Base-by-base conservation (phyloP, 1,140 invertebrate genomes). In the Tyrophagus putrescentiae region DNA sequence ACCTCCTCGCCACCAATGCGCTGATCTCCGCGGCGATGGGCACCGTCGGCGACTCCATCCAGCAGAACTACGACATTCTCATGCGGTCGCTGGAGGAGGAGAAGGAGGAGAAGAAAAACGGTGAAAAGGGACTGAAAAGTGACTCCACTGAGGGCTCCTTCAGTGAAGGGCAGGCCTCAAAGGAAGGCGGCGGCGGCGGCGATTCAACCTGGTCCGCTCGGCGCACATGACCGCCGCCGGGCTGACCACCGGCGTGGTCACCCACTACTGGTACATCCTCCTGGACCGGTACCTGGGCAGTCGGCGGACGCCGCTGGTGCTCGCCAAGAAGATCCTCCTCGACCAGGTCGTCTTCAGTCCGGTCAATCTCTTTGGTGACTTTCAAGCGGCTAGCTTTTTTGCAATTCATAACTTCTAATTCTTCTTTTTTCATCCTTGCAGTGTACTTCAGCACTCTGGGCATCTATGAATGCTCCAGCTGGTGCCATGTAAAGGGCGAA, bases 331-430 rank as follows among this genome's bases (percentile, higher is more conserved):
- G 75, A 81, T 94, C 32, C 36, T 89, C 9, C 70, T 88, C 23
- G 91, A 96, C 73, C 90, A 96, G 73, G 64, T 89, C 33, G 72
- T 94, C 63, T 87, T 86, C 69, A 91, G 87, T 13, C 90, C 90
- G 1, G 69, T 92, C 13, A 64, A 64, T 64, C 31, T 64, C 6
- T 31, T 60, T 16, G 56, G 56, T 42, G 45, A n/a, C 34, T 58
- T 9, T 28, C n/a, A 11, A 58, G 21, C 9, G 45, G 7, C 18
- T 9, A 9, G 45, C 11, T 50, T 50, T 23, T 45, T 34, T 4
- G 5, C 5, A 11, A 39, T 45, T 4, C 27, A 23, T n/a, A n/a
- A n/a, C n/a, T n/a, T n/a, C n/a, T n/a, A n/a, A n/a, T n/a, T n/a
- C n/a, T n/a, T n/a, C n/a, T 53, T 18, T 27, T 29, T 18, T 18